Conservation (phyloP, 2,888 invertebrate species). For the Myopa testacea region DNA sequence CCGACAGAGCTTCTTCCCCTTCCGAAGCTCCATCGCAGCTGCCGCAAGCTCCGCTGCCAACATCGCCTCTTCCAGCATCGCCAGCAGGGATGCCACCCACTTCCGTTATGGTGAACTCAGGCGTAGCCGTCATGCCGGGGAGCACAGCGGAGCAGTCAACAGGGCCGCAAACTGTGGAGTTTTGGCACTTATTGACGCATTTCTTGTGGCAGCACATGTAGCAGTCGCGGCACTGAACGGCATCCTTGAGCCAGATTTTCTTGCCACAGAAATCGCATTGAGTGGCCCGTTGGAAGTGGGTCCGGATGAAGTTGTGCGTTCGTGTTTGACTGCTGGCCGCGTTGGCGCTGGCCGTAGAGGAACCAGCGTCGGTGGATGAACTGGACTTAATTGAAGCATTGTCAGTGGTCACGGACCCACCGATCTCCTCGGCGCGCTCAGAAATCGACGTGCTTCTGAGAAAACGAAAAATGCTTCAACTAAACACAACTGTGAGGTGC, state of each 20-base stretch:
- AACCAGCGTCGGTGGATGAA: conserved; percentile 36
- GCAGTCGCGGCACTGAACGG: conserved; percentile 90
- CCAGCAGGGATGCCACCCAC: conserved; percentile 54
- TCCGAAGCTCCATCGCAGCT: conserved; percentile 52
- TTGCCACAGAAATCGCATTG: conserved; percentile 95
- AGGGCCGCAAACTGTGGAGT: conserved; percentile 75
- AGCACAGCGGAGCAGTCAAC: conserved; percentile 59
- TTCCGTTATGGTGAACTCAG: conserved; percentile 70
- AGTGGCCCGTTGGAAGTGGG: conserved; percentile 89
- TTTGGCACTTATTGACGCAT: conserved; percentile 88
- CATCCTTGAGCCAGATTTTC: conserved; percentile 98
- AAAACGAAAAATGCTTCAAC: neutral
- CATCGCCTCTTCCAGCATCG: conserved; percentile 51
- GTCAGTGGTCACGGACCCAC: conserved; percentile 50
- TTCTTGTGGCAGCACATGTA: conserved; percentile 95
- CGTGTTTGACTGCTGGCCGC: conserved; percentile 59
- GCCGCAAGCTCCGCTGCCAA: conserved; percentile 46
- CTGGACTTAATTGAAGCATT: conserved; percentile 44
- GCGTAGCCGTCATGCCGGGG: conserved; percentile 51
- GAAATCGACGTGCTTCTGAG: conserved; percentile 35
- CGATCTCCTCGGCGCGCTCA: conserved; percentile 52
- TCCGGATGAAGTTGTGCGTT: conserved; percentile 84
- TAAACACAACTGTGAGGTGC: neutral
- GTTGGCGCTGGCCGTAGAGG: conserved; percentile 36
- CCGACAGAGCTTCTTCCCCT: conserved; percentile 41